Evolutionary conservation across 2,888 invertebrate species (phyloP).

Genomic region (Neocrepidodera transversa): DNA sequence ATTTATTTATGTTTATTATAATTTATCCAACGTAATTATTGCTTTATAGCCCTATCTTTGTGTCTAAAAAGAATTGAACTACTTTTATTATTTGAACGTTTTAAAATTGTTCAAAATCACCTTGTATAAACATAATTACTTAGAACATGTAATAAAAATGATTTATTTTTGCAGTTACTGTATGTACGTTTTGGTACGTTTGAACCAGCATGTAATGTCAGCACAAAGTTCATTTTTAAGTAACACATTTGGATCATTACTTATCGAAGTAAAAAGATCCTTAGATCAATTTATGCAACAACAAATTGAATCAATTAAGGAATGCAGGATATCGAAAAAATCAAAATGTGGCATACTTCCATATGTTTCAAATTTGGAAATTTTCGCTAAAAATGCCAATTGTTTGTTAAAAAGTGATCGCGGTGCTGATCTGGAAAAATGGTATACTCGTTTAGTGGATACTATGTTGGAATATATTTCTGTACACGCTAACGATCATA

Average conservation of each 20-base stretch:
- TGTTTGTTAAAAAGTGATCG: conserved; percentile 87
- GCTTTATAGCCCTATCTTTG: no score
- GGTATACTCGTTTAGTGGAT: conserved; percentile 82
- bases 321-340: conserved; percentile 67
- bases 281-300: conserved; percentile 92
- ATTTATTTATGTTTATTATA: no score
- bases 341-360: conserved; percentile 89
- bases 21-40: no score
- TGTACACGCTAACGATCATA: conserved; percentile 79
- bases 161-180: no score
- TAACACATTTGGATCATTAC: conserved; percentile 84
- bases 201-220: conserved; percentile 92
- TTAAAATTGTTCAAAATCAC: no score
- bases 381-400: conserved; percentile 87
- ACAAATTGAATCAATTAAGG: conserved; percentile 81
- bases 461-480: conserved; percentile 85
- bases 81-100: no score
- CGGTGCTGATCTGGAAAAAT: conserved; percentile 90
- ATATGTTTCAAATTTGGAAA: conserved; percentile 89
- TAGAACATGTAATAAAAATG: no score
- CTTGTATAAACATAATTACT: no score
- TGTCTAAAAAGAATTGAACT: no score
- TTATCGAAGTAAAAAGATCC: conserved; percentile 87
- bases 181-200: conserved; percentile 89
- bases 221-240: conserved; percentile 88